Evolutionary conservation across 2,113 vertebrate genomes (phyloP), one percentile per base, ranked within the genome.

Genomic region (Alectura lathami): DNA sequence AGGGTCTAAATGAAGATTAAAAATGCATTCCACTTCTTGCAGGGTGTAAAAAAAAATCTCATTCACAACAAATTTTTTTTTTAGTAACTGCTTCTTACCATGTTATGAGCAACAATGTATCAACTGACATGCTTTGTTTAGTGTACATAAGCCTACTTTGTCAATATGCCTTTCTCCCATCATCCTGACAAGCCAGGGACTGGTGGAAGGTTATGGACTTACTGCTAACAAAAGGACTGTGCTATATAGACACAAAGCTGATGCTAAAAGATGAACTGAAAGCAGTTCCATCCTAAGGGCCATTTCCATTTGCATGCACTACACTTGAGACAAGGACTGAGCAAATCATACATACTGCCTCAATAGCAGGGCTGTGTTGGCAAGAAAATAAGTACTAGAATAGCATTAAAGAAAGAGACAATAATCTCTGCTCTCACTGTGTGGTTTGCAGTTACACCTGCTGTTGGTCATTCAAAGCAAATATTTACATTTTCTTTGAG

Each of bases 201-300:
- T 75, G 0, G 0, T 66, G 32, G 23, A 85, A 50, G 17, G 9
- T 32, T 75, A 27, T 17, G 42, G n/a, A 8, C 40, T 82, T 56
- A 47, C 16, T 80, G 48, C 21, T 64, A 69, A 67, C 32, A 62
- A 32, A 66, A 24, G 45, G 73, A 83, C 6, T 48, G 48, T 69
- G 17, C 66, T 57, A 48, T 34, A 53, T 9, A n/a, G 67, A 29
- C 45, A 50, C 38, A 67, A 69, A 63, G 6, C 43, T 63, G 30
- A 79, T 56, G 40, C 5, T 72, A n/a, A 83, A 92, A 63, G 36
- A 40, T 51, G 11, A 69, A 48, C 15, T 24, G 20, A 78, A 79
- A 81, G 15, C 6, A 62, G 11, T 72, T 24, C 30, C 48, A 11
- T 54, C 36, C 18, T 47, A 62, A 50, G 48, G 53, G 38, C 32